Conservation (phyloP, 30 jellyfish, hydroid and myxozoan genomes). For the Catostylus mosaicus region DNA sequence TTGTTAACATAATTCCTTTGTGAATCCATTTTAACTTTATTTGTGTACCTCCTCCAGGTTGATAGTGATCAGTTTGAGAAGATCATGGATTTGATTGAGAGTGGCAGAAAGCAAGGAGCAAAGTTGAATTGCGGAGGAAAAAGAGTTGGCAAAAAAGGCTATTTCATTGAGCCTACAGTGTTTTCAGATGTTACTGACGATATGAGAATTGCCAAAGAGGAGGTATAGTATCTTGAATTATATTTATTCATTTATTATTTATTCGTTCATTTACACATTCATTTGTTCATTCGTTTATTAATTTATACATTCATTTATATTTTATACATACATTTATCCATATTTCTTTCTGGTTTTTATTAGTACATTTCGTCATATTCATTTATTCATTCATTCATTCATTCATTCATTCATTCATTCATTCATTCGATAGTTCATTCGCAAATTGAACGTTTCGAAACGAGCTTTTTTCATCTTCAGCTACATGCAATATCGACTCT, state of each 20-base stretch:
- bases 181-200: slow-evolving; percentile 87
- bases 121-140: slow-evolving; percentile 86
- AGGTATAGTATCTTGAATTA: slow-evolving; percentile 29
- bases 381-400: background rate
- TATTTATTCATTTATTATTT: background rate
- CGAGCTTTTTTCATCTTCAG: too few species aligned
- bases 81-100: slow-evolving; percentile 79
- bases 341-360: too few species aligned
- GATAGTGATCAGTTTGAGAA: slow-evolving; percentile 83
- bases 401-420: background rate
- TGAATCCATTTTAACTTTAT: background rate
- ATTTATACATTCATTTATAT: background rate
- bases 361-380: too few species aligned
- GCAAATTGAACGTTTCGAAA: too few species aligned
- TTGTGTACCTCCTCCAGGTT: slow-evolving; percentile 25
- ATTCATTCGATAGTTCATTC: too few species aligned
- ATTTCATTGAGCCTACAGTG: slow-evolving; percentile 90
- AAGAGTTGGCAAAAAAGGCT: slow-evolving; percentile 91
- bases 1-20: background rate
- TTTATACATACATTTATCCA: too few species aligned
- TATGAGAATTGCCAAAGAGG: slow-evolving; percentile 92
- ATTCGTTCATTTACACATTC: background rate
- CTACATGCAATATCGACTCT: too few species aligned
- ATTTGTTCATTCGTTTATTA: background rate
- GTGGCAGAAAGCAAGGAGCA: slow-evolving; percentile 95